Evolutionary conservation across 2,113 vertebrate genomes (phyloP), one percentile per base, ranked within the genome.

Genomic region (Propithecus coquereli): DNA sequence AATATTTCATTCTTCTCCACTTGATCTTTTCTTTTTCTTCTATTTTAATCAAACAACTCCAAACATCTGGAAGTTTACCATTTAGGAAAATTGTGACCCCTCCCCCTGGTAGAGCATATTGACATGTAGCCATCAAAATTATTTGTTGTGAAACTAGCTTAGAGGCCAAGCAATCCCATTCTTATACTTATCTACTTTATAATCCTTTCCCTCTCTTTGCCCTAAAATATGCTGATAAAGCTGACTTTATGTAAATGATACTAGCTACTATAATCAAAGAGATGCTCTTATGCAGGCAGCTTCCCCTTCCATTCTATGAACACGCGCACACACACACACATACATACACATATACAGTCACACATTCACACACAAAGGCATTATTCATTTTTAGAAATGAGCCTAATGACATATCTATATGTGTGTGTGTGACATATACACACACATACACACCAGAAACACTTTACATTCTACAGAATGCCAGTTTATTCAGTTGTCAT

Each of bases 401-500:
- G 20, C 54, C 25, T 80, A 84, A 63, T 25, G 25, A 22, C 27
- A 12, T 22, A 3, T 37, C 16, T 20, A 32, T 8, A 16, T 68
- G 7, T 66, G 6, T 18, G 34, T n/a, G 34, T 66, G 32, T n/a
- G 7, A 52, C 14, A 68, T 10, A 68, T 13, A 10, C 10, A 25
- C 4, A 87, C 1, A 45, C 32, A 23, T 0, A 17, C 4, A 87
- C 52, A 4, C 47, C 34, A 68, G 25, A 85, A 43, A 37, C 40
- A 68, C 34, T 87, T 88, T 13, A 43, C 32, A 52, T 71, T 66
- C 5, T 63, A 27, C 5, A 32, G 47, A 83, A 68, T 70, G 34
- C 68, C 6, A 61, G 16, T 94, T 83, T 61, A 70, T 71, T 74
- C 43, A n/a, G 66, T 94, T 94, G 70, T 97, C 85, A 95, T 91